Evolutionary conservation across 2,797 vertebrate species (phyloP), one percentile per base, ranked within the genome.

Genomic region (Gastrophryne carolinensis): DNA sequence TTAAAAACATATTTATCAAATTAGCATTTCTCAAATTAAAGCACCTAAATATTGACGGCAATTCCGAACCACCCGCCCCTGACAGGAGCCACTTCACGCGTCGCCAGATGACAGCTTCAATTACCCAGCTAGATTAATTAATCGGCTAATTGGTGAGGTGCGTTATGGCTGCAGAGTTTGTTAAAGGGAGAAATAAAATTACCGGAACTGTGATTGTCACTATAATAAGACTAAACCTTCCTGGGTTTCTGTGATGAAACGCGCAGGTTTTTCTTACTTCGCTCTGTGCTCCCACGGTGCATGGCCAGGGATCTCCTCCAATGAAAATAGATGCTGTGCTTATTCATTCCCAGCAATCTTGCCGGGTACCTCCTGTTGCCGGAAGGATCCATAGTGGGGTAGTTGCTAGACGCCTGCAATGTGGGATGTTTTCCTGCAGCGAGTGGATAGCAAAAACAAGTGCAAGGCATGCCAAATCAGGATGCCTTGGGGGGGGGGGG

Each of bases 1-100:
- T 67, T 75, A 60, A 67, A 75, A 58, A 29, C 41, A 39, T 37
- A 75, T 75, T 75, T 75, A 68, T 75, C 62, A 72, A 61, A 72
- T 72, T 72, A 72, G 56, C 56, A 74, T 54, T 64, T 73, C 53
- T 73, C 49, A 69, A 69, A 70, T 76, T 62, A 76, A 47, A 47
- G 32, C 15, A 52, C 65, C 60, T 37, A 71, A 78, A 78, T 78
- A 78, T 77, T 78, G 67, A 72, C 24, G 67, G 27, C 39, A 19
- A 35, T 64, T 39, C 26, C 50, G 4, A 53, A 49, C 44, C 65
- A 41, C 60, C 57, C 57, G 37, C 47, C 57, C 60, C 41, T 29
- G 21, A 41, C 67, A 65, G 50, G 37, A 65, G 61, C 15, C 67
- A 65, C 75, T 78, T 77, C 49, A 63, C 58, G n/a, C n/a, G 6